Evolutionary conservation across 1,140 invertebrate genomes (phyloP), one percentile per base, ranked within the genome.

Genomic region (Diorhabda sublineata): DNA sequence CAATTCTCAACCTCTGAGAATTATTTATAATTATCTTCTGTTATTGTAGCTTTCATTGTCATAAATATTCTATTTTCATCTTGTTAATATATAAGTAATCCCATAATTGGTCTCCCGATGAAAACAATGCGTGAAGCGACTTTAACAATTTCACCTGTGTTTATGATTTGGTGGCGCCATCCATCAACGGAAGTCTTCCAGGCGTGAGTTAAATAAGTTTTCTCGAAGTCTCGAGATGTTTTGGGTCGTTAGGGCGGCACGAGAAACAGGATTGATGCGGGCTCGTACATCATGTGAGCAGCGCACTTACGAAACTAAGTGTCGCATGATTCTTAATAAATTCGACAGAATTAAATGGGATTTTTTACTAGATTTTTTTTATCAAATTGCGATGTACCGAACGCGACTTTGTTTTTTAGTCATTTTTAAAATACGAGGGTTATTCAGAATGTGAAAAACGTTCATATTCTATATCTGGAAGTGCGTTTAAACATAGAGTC

Each of bases 281-380:
- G n/a, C 68, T 64, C 68, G 66, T 69, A 69, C 68, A 69, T 69
- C 68, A 69, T 69, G 60, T 64, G 58, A 43, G 11, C 42, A 60
- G 43, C 45, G 57, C 65, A 7, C 58, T 60, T 67, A 26, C 43
- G 43, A 60, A 59, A 60, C 65, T 67, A 67, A 42, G 58, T 60
- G 65, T 67, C 65, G 58, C 65, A 45, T 42, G 42, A 42, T 44
- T 26, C 65, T 26, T 45, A 64, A 64, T 64, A 57, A 64, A 64
- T 64, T 64, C 45, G 41, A 43, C 47, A 26, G 47, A 47, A 64
- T 64, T 64, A 64, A 64, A 64, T 56, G 52, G 63, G 63, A 56
- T 64, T 64, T 64, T 64, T 57, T 47, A 42, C 45, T 52, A 42
- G 63, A 57, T 56, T 56, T 64, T 57, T 64, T 64, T 41, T 64